Evolutionary conservation across 2,113 vertebrate species (phyloP), one percentile per base, ranked within the genome.

Genomic region (Caloenas nicobarica): DNA sequence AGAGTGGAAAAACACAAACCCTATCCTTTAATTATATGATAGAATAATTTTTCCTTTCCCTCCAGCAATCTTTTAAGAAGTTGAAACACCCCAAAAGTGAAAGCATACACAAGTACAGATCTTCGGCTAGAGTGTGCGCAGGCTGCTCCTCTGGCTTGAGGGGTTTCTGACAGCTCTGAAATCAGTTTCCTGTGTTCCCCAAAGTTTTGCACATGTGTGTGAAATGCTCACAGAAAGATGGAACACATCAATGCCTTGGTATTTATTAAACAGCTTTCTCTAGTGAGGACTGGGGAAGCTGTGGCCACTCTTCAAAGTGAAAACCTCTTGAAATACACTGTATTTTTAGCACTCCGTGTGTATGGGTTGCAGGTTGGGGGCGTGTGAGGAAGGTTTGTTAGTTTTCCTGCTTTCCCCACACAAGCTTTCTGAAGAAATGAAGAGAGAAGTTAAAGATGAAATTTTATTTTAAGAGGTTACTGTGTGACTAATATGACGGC

Each of bases 341-440:
- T 29, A 3, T 71, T 70, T 36, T 28, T 15, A 28, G 14, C 1
- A 2, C 8, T 48, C 9, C 25, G 3, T 25, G 3, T 28, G 3
- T 10, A 53, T 3, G 6, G 10, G 10, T 5, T 70, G 22, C 22
- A 60, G 25, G 13, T 13, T 5, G 1, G 7, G 54, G 23, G 17
- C 6, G 7, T 33, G 24, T 8, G 44, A 65, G 33, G 29, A n/a
- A 76, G 17, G 3, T 33, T 80, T 69, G 8, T 54, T 36, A 19
- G 2, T 74, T 69, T 5, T 2, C 8, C 3, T 7, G 1, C 10
- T 77, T 70, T 44, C 29, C 19, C 23, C 29, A 40, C 10, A 18
- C 5, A 21, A 81, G 5, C 21, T 74, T 84, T 77, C 46, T 81
- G 74, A 28, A 82, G 54, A 77, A 80, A 81, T 3, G 3, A 86